A percentile compares a stretch with the other conserved stretches of the same genome.
Evolutionary conservation across 2,888 invertebrate genomes (phyloP).

Genomic region (Drosophila leonis): DNA sequence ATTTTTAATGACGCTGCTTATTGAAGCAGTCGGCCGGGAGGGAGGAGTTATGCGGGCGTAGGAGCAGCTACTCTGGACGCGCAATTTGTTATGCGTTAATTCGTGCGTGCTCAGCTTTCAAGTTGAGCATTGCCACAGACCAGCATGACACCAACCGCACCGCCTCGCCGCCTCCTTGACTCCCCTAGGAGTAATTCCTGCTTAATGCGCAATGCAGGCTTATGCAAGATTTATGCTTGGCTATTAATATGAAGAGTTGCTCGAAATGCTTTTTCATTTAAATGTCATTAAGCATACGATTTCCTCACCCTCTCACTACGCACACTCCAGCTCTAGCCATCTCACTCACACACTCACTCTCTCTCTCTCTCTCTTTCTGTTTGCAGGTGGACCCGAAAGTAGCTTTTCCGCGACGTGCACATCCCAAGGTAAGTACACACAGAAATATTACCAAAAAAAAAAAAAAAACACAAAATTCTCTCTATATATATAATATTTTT

Average conservation of each 20-base stretch:
- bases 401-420: constrained; percentile 99
- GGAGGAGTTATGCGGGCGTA: background rate
- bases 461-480: background rate
- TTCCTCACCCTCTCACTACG: constrained; percentile 36
- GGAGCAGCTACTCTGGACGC: constrained; percentile 51
- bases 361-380: constrained; percentile 26
- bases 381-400: constrained; percentile 99
- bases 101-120: constrained; percentile 78
- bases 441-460: constrained; percentile 52
- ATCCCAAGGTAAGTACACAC: constrained; percentile 95
- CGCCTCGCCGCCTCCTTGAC: background rate
- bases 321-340: constrained; percentile 14
- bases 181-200: constrained; percentile 67
- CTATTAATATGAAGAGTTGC: constrained; percentile 81
- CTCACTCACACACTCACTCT: background rate
- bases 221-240: constrained; percentile 79
- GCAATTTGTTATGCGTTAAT: constrained; percentile 81
- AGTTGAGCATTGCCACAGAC: constrained; percentile 32
- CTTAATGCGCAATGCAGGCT: constrained; percentile 81
- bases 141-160: constrained; percentile 1
- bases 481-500: constrained; percentile 8
- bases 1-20: constrained; percentile 83
- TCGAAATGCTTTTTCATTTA: constrained; percentile 77
- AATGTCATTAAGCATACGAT: constrained; percentile 79
- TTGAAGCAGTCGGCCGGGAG: constrained; percentile 40